Percentiles rank a stretch among this genome's conserved stretches.
Evolutionary conservation across 1,140 invertebrate species (phyloP).

Genomic region (Antheraea pernyi): DNA sequence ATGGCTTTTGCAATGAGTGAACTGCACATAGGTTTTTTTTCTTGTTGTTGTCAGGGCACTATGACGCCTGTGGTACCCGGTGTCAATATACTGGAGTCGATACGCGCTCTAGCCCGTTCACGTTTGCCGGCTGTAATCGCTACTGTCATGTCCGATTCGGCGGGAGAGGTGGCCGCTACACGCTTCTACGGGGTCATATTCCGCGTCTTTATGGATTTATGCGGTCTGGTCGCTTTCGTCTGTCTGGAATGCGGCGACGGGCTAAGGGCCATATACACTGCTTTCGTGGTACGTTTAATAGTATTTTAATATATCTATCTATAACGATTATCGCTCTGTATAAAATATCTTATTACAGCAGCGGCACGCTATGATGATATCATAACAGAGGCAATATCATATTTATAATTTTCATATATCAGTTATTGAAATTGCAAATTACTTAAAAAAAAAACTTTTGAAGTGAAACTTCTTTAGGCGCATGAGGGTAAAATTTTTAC

Average conservation of each 20-base stretch:
- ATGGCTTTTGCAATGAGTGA: no score
- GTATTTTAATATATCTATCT: background rate
- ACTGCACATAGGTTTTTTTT: background rate
- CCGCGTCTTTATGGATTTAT: slow-evolving; percentile 43
- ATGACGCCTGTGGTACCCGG: slow-evolving; percentile 32
- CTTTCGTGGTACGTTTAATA: slow-evolving; percentile 38
- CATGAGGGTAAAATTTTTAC: no score
- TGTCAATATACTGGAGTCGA: slow-evolving; percentile 33
- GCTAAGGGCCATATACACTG: slow-evolving; percentile 27
- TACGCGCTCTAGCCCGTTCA: slow-evolving; percentile 36
- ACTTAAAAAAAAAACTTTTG: no score
- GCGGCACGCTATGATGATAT: no score
- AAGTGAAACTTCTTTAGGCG: no score
- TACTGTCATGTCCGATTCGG: slow-evolving; percentile 25
- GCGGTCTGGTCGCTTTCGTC: slow-evolving; percentile 36
- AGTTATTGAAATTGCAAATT: no score
- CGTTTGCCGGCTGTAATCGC: slow-evolving; percentile 36
- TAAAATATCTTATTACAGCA: no score
- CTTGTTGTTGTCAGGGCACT: slow-evolving; percentile 19
- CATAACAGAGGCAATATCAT: no score
- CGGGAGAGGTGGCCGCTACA: slow-evolving; percentile 22
- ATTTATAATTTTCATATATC: no score
- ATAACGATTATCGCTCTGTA: no score
- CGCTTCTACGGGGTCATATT: slow-evolving; percentile 41
- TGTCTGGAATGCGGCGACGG: slow-evolving; percentile 40